These are phyloP conservation scores for Drosophila histrio DNA, from an alignment of 2,888 invertebrate genomes.

Conservation along the genomic window DNA sequence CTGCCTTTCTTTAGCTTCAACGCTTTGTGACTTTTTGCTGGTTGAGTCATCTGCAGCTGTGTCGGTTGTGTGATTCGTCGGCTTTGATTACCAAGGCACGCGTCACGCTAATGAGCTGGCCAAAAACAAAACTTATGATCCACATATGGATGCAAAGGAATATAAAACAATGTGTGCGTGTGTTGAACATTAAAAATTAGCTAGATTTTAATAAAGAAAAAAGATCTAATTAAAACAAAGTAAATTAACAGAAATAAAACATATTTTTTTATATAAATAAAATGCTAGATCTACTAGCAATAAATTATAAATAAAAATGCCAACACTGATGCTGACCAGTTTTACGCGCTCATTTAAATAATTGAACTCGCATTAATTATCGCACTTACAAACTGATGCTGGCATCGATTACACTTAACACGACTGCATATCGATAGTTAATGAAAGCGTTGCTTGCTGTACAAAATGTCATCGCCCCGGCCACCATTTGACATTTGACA, in stretches of 20 bases:
- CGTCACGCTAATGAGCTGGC: constrained; percentile 72
- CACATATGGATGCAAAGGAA: background rate
- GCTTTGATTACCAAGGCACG: constrained; percentile 67
- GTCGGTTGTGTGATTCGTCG: constrained; percentile 55
- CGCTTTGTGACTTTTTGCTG: constrained; percentile 25
- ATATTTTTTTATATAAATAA: too few species aligned
- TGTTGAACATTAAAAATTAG: too few species aligned
- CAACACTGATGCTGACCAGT: constrained; percentile 1
- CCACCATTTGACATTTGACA: constrained; percentile 49
- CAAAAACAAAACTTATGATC: constrained; percentile 20
- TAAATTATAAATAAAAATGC: too few species aligned
- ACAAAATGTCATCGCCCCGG: constrained; percentile 36
- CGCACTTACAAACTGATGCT: constrained; percentile 14
- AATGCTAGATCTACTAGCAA: too few species aligned
- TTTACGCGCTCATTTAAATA: constrained; percentile 4
- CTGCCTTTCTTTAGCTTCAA: constrained; percentile 20
- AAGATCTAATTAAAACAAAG: too few species aligned
- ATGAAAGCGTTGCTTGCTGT: constrained; percentile 15
- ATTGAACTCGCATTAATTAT: constrained; percentile 19
- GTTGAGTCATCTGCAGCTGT: constrained; percentile 57
- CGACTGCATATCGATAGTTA: constrained; percentile 39
- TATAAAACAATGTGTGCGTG: background rate
- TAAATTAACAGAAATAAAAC: too few species aligned
- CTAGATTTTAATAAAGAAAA: too few species aligned
- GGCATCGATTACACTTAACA: constrained; percentile 37